Evolutionary conservation across 2,888 invertebrate species (phyloP).

Genomic region (Scaptodrosophila latifasciaeformis): DNA sequence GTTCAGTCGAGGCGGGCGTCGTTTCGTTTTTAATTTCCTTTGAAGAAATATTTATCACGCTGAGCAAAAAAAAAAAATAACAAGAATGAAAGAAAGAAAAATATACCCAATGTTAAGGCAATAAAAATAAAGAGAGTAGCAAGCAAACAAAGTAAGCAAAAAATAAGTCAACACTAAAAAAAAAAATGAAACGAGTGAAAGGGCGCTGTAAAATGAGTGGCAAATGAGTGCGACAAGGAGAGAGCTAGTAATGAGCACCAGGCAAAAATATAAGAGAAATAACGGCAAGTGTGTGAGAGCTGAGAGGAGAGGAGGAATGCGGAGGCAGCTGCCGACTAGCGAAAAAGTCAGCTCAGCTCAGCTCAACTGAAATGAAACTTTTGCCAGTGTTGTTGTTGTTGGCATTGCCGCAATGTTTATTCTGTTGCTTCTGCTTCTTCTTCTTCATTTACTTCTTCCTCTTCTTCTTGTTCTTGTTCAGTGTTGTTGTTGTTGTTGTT

Average conservation of each 20-base stretch:
- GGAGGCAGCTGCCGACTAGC: too few species aligned
- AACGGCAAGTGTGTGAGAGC: too few species aligned
- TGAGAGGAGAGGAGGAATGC: too few species aligned
- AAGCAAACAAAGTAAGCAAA: neutral
- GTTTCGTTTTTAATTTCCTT: conserved; percentile 55
- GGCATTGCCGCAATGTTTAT: conserved; percentile 15
- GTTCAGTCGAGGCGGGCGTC: conserved; percentile 19
- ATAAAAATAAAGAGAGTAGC: conserved; percentile 25
- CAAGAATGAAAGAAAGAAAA: too few species aligned
- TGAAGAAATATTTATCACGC: conserved; percentile 54
- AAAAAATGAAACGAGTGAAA: conserved; percentile 29
- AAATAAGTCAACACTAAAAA: too few species aligned
- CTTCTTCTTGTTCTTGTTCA: too few species aligned
- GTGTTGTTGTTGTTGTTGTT: conserved; percentile 6
- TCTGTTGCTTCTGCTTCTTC: too few species aligned
- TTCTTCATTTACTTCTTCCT: too few species aligned
- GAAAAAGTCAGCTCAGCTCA: too few species aligned
- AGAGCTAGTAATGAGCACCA: too few species aligned
- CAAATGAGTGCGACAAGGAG: neutral
- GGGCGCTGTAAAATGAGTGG: conserved; percentile 28
- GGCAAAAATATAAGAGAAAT: too few species aligned
- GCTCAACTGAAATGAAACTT: conserved; percentile 20
- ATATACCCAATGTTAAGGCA: conserved; percentile 48
- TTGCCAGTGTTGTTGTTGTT: conserved; percentile 18
- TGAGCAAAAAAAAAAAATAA: conserved; percentile 38